Evolutionary conservation across 1,140 invertebrate species (phyloP).

Genomic region (Sycobia sp.): DNA sequence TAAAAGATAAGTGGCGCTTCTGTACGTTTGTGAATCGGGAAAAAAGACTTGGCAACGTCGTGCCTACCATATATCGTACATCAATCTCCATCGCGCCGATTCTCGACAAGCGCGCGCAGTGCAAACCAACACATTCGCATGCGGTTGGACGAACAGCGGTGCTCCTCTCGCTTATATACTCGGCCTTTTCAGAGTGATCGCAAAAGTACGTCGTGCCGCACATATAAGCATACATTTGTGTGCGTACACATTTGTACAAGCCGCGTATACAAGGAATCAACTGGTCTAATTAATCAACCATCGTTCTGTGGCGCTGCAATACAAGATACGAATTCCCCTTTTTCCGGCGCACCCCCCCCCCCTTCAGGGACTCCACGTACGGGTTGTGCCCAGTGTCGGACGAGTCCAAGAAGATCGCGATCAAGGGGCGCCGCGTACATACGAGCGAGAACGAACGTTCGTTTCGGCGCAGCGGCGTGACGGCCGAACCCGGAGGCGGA

Average conservation of each 20-base stretch:
- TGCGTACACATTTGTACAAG: background rate
- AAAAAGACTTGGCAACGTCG: slow-evolving; percentile 53
- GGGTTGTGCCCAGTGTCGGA: too few relatives aligned
- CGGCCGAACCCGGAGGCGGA: background rate
- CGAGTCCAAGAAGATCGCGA: slow-evolving; percentile 56
- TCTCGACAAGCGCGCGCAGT: background rate
- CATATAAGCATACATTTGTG: slow-evolving; percentile 29
- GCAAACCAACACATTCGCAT: too few relatives aligned
- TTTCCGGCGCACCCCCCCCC: background rate
- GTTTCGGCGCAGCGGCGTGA: slow-evolving; percentile 1
- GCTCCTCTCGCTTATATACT: slow-evolving; percentile 27
- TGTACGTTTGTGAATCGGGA: slow-evolving; percentile 37
- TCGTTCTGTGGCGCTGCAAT: slow-evolving; percentile 18
- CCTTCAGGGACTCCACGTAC: slow-evolving; percentile 8
- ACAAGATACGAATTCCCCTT: too few relatives aligned
- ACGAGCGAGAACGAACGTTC: background rate
- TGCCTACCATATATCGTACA: slow-evolving; percentile 13
- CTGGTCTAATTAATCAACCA: background rate
- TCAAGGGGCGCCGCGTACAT: slow-evolving; percentile 46
- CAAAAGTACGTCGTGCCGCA: slow-evolving; percentile 7
- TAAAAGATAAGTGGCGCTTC: background rate
- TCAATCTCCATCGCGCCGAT: slow-evolving; percentile 5
- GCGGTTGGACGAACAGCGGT: slow-evolving; percentile 22
- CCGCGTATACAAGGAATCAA: background rate
- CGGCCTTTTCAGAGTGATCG: background rate